Evolutionary conservation across 1,140 invertebrate genomes (phyloP), one percentile per base, ranked within the genome.

Genomic region (Pseudomyrmex sp.): DNA sequence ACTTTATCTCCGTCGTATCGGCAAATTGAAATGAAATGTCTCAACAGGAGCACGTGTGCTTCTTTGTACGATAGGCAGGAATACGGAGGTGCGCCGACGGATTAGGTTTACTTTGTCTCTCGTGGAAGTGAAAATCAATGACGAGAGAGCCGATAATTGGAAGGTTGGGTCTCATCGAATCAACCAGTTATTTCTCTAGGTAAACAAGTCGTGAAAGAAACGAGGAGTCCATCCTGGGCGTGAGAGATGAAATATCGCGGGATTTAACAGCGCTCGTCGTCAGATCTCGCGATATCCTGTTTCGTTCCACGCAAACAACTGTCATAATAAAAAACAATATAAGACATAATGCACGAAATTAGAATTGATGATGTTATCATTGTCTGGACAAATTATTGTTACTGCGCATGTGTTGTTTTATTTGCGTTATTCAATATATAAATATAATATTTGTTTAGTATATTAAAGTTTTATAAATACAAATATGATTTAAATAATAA

Each of bases 121-220:
- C 23, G 58, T 62, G 76, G 56, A 83, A 85, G 73, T 88, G 85
- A 73, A 85, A 85, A 83, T 79, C 79, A 77, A 82, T 76, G 82
- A 76, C 72, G 62, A 66, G 68, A 66, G 75, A 23, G 7, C 18
- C 56, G 58, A 76, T 88, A 88, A 88, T 88, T 88, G 86, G 88
- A 88, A 86, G 86, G 79, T 85, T 70, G 73, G 74, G 68, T 62
- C 35, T 35, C 77, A 70, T 88, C 86, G 74, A 80, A 83, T 84
- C 74, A 83, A 88, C 77, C 84, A 68, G 63, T 88, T 88, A 88
- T 88, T 88, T 88, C 86, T 88, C 69, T 79, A 88, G 58, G 86
- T 88, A 88, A 88, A 88, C 86, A 88, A 83, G 62, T 18, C 46
- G 20, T 35, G 5, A 75, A 15, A 74, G 87, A 84, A 88, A 85